These are phyloP conservation scores for Chelonus insularis DNA, from an alignment of 1,140 invertebrate species.

Conservation along the genomic window DNA sequence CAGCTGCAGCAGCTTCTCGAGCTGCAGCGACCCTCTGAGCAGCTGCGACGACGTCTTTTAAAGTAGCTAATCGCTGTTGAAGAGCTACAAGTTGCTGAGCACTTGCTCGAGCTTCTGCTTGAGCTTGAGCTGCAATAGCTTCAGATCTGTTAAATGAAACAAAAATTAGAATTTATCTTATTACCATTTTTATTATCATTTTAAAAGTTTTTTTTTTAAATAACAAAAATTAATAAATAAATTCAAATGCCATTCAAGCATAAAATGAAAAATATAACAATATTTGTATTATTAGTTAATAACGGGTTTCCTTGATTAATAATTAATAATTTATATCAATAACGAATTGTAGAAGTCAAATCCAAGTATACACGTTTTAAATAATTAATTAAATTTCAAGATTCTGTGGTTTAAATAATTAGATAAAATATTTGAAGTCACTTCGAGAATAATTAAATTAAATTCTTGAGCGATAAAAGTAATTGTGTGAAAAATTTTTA, in stretches of 20 bases:
- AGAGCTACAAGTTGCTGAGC: constrained; percentile 53
- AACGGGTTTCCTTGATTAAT: no score
- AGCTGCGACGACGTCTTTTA: constrained; percentile 56
- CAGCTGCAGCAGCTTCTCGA: constrained; percentile 53
- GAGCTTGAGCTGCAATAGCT: constrained; percentile 51
- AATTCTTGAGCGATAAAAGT: no score
- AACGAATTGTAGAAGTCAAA: no score
- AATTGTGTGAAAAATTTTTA: no score
- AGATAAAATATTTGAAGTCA: no score
- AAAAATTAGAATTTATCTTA: no score
- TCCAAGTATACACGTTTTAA: no score
- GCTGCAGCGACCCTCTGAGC: constrained; percentile 56
- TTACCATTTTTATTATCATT: constrained; percentile 5
- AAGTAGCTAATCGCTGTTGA: constrained; percentile 55
- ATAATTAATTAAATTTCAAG: no score
- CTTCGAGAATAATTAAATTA: no score
- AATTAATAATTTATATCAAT: no score
- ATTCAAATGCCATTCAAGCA: neutral
- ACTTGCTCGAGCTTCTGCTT: constrained; percentile 48
- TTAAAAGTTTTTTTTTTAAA: neutral
- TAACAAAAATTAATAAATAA: neutral
- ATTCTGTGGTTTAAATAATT: no score
- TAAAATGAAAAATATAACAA: neutral
- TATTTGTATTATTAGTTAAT: no score
- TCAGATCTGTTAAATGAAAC: constrained; percentile 43